Conservation (phyloP, 2,113 vertebrate genomes). For the Zingel zingel region DNA sequence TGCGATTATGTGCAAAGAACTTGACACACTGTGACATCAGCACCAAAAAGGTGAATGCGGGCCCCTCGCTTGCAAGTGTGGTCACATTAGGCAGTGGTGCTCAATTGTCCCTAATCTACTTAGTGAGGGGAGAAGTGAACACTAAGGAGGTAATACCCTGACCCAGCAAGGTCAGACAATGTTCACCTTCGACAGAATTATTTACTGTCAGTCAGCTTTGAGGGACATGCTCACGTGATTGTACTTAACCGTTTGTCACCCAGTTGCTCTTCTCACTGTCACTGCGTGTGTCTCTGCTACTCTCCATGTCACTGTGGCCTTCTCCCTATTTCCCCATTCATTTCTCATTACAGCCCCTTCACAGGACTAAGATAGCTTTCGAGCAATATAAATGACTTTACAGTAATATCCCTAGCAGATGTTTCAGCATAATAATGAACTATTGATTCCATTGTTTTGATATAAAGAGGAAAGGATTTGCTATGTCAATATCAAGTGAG, state of each 20-base stretch:
- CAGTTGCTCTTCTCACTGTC: conserved; percentile 14
- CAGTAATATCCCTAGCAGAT: conserved; percentile 49
- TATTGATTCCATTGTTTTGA: background rate
- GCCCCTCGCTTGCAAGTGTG: background rate
- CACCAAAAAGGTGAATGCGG: conserved; percentile 6
- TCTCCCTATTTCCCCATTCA: conserved; percentile 26
- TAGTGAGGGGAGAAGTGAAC: conserved; percentile 62
- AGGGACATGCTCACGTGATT: conserved; percentile 16
- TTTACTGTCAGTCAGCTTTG: conserved; percentile 52
- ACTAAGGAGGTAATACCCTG: conserved; percentile 76
- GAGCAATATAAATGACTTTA: conserved; percentile 38
- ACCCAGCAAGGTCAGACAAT: conserved; percentile 71
- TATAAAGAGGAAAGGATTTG: background rate
- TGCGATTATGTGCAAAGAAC: conserved; percentile 44
- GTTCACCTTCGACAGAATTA: conserved; percentile 51
- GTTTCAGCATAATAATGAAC: background rate
- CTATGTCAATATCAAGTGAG: background rate
- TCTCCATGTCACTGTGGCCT: conserved; percentile 14
- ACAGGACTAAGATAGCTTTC: conserved; percentile 22
- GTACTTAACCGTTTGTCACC: background rate
- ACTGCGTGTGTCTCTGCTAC: background rate
- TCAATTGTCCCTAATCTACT: conserved; percentile 75
- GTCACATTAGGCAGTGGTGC: conserved; percentile 22
- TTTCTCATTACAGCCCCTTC: conserved; percentile 33
- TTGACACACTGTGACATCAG: conserved; percentile 31